Evolutionary conservation across 2,113 vertebrate genomes (phyloP), one percentile per base, ranked within the genome.

Genomic region (Heterocephalus glaber): DNA sequence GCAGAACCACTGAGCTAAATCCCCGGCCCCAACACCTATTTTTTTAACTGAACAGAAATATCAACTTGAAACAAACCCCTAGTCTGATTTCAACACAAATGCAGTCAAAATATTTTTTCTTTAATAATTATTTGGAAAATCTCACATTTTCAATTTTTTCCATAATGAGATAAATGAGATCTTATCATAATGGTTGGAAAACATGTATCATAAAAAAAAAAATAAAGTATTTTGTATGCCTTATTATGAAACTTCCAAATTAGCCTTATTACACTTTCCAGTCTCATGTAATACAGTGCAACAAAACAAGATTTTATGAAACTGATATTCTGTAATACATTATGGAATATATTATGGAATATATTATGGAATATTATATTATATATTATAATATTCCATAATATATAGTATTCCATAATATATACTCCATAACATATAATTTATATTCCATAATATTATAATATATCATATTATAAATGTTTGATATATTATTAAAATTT

Each of bases 181-280:
- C 17, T 52, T 91, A 83, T 83, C 65, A 92, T 47, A 84, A 86
- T 89, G n/a, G 13, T 54, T 89, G 74, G 58, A 68, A 87, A 86
- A 88, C n/a, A 68, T 63, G n/a, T 13, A 72, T 35, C 35, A 77
- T 35, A 96, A 90, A 47, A 35, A 11, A 7, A 74, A 38, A 44
- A 5, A 60, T 79, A 79, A 95, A 81, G 4, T 44, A 83, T 5
- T 2, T 26, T 38, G 0, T 56, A 61, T 54, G 41, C 12, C 47
- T 61, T 22, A 86, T 70, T 54, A 83, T 4, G 83, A 85, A 89
- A 63, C 70, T 80, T 92, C 26, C 56, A 85, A 77, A 61, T 84
- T 84, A 82, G 60, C 47, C 17, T 86, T 52, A 63, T 49, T 65
- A 65, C 17, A 74, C 86, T 79, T 74, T 60, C 58, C 9, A 63